A percentile compares a stretch with the other conserved stretches of the same genome.
Evolutionary conservation across 2,113 vertebrate species (phyloP).

Genomic region (Notechis scutatus): DNA sequence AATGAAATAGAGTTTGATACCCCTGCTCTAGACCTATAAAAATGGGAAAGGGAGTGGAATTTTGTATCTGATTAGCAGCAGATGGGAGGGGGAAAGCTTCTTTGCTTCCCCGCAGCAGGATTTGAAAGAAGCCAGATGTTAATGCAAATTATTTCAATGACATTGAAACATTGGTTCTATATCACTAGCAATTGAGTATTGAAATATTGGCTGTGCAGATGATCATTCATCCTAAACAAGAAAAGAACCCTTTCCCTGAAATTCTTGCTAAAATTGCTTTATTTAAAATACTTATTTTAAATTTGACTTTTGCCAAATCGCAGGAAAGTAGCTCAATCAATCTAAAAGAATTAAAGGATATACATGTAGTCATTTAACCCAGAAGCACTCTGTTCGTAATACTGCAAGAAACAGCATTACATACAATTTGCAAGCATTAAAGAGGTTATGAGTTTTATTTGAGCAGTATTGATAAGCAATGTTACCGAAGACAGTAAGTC

Average conservation of each 20-base stretch:
- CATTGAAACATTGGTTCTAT: background rate
- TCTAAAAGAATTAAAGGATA: slow-evolving; percentile 49
- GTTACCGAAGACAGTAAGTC: slow-evolving; percentile 37
- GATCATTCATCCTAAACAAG: background rate
- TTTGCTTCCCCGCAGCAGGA: background rate
- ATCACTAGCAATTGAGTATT: slow-evolving; percentile 6
- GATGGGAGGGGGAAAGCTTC: background rate
- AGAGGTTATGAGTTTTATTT: slow-evolving; percentile 44
- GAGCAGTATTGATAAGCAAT: slow-evolving; percentile 33
- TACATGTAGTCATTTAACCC: slow-evolving; percentile 40
- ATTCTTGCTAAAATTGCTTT: background rate
- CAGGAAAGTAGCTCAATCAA: slow-evolving; percentile 10
- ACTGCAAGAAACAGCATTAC: background rate
- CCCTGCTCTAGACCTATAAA: background rate
- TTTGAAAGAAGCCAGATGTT: background rate
- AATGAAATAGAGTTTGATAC: no score
- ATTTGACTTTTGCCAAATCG: slow-evolving; percentile 37
- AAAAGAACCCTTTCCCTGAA: background rate
- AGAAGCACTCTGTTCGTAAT: slow-evolving; percentile 16
- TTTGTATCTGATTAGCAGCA: background rate
- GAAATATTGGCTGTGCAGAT: slow-evolving; percentile 17
- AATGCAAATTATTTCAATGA: background rate
- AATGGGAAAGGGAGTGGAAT: background rate
- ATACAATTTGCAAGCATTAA: slow-evolving; percentile 50
- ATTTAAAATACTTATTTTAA: slow-evolving; percentile 17